Conservation (phyloP, 2,888 invertebrate species). For the Mimachlamys varia region DNA sequence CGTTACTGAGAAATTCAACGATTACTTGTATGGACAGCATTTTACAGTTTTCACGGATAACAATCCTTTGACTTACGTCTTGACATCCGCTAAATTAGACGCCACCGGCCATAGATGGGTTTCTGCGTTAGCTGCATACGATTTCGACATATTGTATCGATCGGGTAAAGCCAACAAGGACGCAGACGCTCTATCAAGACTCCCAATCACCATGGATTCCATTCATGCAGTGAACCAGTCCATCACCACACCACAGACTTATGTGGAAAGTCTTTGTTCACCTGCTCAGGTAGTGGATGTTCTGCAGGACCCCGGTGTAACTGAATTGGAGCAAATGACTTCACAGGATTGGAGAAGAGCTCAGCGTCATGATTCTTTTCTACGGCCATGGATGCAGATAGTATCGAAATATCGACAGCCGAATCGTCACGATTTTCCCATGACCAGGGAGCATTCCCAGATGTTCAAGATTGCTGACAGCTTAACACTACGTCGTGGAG, state of each 20-base stretch:
- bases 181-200: not conserved
- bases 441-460: not conserved
- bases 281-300: not conserved
- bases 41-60: not conserved
- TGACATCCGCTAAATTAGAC: not conserved
- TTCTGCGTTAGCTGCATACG: not conserved
- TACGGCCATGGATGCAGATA: slow-evolving; percentile 29
- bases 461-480: not conserved
- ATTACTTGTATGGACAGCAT: not conserved
- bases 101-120: not conserved
- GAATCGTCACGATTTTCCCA: not conserved
- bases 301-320: not conserved
- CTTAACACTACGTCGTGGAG: not conserved
- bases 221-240: not conserved
- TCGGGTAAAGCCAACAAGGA: not conserved
- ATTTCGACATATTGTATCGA: not conserved
- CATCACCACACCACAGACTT: not conserved
- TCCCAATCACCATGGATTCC: not conserved
- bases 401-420: not conserved
- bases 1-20: not conserved
- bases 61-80: not conserved
- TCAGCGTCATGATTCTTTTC: not conserved
- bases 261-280: not conserved
- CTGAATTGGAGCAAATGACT: not conserved
- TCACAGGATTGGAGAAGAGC: slow-evolving; percentile 10